Evolutionary conservation across 37 sponge, comb jelly and placozoan species (phyloP).

Genomic region (Petrosia ficiformis): DNA sequence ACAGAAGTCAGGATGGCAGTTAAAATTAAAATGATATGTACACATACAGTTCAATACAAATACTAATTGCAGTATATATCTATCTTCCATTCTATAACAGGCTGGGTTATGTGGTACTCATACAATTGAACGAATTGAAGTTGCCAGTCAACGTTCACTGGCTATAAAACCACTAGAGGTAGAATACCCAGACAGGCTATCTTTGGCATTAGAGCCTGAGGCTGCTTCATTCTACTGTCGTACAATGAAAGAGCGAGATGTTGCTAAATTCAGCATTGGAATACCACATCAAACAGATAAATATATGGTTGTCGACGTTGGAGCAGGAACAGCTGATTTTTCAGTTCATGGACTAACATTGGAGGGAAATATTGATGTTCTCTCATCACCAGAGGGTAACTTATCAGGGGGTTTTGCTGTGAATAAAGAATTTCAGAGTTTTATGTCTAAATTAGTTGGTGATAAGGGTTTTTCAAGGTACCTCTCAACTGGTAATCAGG

Average conservation of each 20-base stretch:
- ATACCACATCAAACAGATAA: background rate
- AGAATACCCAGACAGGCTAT: slow-evolving; percentile 16
- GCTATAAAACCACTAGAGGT: background rate
- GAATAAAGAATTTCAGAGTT: slow-evolving; percentile 5
- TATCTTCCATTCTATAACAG: no score
- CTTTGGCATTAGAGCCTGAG: slow-evolving; percentile 43
- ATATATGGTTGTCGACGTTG: slow-evolving; percentile 28
- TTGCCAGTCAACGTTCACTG: no score
- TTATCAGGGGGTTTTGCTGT: slow-evolving; percentile 11
- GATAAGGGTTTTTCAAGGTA: slow-evolving; percentile 8
- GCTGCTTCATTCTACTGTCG: slow-evolving; percentile 24
- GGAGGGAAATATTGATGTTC: background rate
- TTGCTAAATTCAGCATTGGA: background rate
- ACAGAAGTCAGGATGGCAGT: no score
- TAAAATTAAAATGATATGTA: no score
- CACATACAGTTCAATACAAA: no score
- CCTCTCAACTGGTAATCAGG: background rate
- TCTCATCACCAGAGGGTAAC: slow-evolving; percentile 18
- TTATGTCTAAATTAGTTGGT: background rate
- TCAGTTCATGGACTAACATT: slow-evolving; percentile 1
- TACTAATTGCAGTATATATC: no score
- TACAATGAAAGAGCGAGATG: background rate
- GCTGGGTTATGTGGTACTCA: no score
- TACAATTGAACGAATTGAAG: no score
- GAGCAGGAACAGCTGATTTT: slow-evolving; percentile 39